Conservation (phyloP, 1,140 invertebrate species). For the Penaeus indicus region DNA sequence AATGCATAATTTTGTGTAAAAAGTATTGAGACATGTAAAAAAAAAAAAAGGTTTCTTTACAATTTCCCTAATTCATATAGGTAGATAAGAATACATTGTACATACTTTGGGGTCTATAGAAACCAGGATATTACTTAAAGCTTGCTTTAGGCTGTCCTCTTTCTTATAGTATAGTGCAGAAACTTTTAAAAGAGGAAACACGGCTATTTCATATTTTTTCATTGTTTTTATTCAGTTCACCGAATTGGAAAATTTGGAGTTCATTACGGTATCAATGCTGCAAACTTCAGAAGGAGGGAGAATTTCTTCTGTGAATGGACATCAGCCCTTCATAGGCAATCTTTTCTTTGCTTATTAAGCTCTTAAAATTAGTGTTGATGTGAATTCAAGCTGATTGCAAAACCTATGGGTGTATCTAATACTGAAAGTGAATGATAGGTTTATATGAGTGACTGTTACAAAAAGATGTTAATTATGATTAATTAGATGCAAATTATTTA, state of each 20-base stretch:
- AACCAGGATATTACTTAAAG: conserved; percentile 11
- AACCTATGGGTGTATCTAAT: too few species aligned
- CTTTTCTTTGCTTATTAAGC: too few species aligned
- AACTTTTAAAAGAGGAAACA: conserved; percentile 13
- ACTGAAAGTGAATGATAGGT: too few species aligned
- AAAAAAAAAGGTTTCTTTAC: not conserved
- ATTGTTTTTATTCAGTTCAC: too few species aligned
- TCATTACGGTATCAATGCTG: too few species aligned
- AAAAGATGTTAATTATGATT: conserved; percentile 3
- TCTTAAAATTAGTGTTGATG: too few species aligned
- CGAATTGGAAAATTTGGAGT: too few species aligned
- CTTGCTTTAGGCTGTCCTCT: not conserved
- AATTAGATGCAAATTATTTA: not conserved
- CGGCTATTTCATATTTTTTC: not conserved
- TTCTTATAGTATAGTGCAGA: not conserved
- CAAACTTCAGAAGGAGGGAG: too few species aligned
- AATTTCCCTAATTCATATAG: conserved; percentile 35
- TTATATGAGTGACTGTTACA: too few species aligned
- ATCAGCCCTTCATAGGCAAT: too few species aligned
- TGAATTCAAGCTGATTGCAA: too few species aligned
- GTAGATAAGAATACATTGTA: conserved; percentile 26
- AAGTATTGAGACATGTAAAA: not conserved
- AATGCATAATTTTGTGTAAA: conserved; percentile 43
- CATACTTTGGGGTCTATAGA: conserved; percentile 40
- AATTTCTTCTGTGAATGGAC: too few species aligned